A percentile compares a stretch with the other conserved stretches of the same genome.
These are phyloP conservation scores for Eleutherodactylus coqui DNA, from an alignment of 2,797 vertebrate species.

Conservation along the genomic window DNA sequence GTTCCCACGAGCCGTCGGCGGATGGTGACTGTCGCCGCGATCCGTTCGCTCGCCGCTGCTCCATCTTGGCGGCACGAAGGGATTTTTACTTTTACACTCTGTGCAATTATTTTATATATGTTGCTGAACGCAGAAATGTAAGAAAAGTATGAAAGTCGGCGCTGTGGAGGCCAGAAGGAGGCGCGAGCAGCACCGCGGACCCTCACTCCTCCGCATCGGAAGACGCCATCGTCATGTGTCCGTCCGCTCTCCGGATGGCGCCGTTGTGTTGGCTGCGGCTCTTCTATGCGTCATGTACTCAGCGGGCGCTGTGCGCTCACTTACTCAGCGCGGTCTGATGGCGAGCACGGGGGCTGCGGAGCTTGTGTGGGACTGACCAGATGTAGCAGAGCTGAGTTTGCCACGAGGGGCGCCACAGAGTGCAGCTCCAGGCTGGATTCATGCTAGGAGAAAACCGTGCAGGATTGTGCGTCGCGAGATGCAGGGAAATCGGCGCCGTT, in stretches of 20 bases:
- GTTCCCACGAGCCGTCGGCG: no score
- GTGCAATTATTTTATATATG: slow-evolving; percentile 55
- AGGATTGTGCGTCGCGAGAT: no score
- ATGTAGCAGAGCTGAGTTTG: background rate
- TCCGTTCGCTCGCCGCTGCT: slow-evolving; percentile 67
- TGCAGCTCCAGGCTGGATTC: no score
- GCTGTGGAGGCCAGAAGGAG: slow-evolving; percentile 12
- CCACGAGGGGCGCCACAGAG: background rate
- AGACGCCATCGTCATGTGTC: no score
- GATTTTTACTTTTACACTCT: slow-evolving; percentile 47
- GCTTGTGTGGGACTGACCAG: background rate
- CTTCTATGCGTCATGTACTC: no score
- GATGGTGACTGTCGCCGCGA: slow-evolving; percentile 64
- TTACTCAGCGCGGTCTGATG: no score
- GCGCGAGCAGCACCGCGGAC: slow-evolving; percentile 6
- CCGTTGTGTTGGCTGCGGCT: no score
- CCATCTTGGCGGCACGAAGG: slow-evolving; percentile 69
- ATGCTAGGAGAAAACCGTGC: no score
- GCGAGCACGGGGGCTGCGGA: no score
- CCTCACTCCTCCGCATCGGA: background rate
- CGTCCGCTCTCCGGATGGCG: no score
- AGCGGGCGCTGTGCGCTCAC: no score
- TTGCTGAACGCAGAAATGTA: slow-evolving; percentile 35
- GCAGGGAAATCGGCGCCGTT: no score
- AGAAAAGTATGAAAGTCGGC: slow-evolving; percentile 2